A percentile compares a stretch with the other conserved stretches of the same genome.
phyloP scores from a whole-genome alignment of 2,888 invertebrate genomes.

The Brachypalpus laphriformis region DNA sequence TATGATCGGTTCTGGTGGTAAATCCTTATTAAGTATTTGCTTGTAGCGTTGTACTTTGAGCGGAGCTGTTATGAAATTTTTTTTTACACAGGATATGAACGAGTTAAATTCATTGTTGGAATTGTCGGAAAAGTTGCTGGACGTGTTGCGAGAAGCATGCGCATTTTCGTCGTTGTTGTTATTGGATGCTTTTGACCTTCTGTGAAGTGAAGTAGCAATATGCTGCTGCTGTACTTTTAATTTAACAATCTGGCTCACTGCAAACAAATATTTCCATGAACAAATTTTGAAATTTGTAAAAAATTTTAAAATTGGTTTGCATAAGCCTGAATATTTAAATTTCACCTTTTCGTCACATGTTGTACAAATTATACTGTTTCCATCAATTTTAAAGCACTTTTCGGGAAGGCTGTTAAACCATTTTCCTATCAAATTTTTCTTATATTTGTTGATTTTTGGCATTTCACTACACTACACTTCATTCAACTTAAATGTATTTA shows the following conservation, averaged over 20 bases:
- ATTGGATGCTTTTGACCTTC: conserved; percentile 32
- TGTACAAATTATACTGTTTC: conserved; percentile 45
- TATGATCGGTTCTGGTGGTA: conserved; percentile 58
- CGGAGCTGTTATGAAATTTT: conserved; percentile 25
- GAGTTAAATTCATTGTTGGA: conserved; percentile 38
- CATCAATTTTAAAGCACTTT: conserved; percentile 40
- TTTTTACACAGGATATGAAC: conserved; percentile 43
- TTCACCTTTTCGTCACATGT: conserved; percentile 57
- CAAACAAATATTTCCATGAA: conserved; percentile 43
- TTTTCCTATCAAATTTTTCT: conserved; percentile 20
- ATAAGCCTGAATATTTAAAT: conserved; percentile 48
- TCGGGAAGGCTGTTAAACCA: conserved; percentile 35
- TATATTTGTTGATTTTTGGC: conserved; percentile 27
- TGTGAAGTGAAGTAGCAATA: conserved; percentile 38
- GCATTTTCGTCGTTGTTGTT: conserved; percentile 34
- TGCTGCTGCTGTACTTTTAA: conserved; percentile 34
- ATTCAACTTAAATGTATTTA: conserved; percentile 1
- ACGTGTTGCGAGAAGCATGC: conserved; percentile 34
- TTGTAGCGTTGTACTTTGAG: conserved; percentile 44
- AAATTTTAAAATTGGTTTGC: conserved; percentile 35
- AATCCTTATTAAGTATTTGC: conserved; percentile 50
- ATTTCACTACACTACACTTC: conserved; percentile 18
- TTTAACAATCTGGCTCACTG: conserved; percentile 39
- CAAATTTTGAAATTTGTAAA: conserved; percentile 39
- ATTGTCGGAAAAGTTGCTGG: conserved; percentile 29